Conservation (phyloP, 2,113 vertebrate species). For the Tympanuchus pallidicinctus region DNA sequence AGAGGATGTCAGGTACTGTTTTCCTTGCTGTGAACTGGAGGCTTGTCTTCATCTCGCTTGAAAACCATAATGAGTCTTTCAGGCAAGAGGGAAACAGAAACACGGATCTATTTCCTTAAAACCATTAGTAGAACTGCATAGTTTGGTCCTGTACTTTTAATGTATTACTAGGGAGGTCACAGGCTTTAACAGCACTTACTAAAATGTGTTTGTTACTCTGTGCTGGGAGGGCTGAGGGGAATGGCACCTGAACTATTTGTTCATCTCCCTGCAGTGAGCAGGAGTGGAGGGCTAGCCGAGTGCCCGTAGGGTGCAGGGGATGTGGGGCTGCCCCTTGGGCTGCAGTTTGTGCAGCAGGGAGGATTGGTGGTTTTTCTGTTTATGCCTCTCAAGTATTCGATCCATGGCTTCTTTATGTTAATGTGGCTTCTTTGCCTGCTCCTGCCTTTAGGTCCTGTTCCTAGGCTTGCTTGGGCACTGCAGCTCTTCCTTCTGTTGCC, state of each 20-base stretch:
- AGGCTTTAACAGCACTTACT: not conserved
- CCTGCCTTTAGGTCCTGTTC: not conserved
- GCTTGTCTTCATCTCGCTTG: constrained; percentile 14
- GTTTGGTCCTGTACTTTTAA: not conserved
- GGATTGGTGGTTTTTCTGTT: not conserved
- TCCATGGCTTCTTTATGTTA: not conserved
- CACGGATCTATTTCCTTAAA: not conserved
- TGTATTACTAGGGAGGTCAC: not conserved
- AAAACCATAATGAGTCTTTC: not conserved
- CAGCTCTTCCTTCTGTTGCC: not conserved
- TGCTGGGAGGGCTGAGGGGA: not conserved
- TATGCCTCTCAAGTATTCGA: accelerated
- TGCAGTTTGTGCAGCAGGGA: not conserved
- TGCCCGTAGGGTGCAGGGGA: not conserved
- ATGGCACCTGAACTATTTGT: not conserved
- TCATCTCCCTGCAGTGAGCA: not conserved
- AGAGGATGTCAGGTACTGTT: not conserved
- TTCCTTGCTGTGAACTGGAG: constrained; percentile 28
- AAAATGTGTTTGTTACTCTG: no score
- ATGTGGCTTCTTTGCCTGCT: no score
- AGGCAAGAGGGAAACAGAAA: not conserved
- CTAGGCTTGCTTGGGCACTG: not conserved
- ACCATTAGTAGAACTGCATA: not conserved
- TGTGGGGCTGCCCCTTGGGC: accelerated
- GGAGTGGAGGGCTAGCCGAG: not conserved